A percentile compares a stretch with the other conserved stretches of the same genome.
Evolutionary conservation across 2,888 invertebrate species (phyloP).

Genomic region (Melinaea marsaeus): DNA sequence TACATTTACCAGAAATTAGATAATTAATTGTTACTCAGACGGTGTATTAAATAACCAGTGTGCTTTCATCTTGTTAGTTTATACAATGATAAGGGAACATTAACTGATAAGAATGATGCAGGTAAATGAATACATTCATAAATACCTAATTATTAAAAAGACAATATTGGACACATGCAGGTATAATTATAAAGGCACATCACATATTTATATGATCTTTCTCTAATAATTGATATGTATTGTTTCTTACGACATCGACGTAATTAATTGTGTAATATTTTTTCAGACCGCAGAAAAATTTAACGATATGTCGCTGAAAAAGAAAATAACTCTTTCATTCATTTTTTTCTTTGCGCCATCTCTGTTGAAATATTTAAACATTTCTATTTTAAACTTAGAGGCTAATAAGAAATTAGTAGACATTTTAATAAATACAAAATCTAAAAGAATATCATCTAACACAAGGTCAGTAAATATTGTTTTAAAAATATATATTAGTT

Average conservation of each 20-base stretch:
- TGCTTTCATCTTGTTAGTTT: constrained; percentile 24
- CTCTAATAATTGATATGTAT: constrained; percentile 37
- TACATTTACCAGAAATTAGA: neutral
- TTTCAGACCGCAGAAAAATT: constrained; percentile 66
- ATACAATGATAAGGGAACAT: neutral
- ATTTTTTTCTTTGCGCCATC: constrained; percentile 57
- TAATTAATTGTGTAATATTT: constrained; percentile 40
- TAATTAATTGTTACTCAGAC: neutral
- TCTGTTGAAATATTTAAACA: constrained; percentile 47
- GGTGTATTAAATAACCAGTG: neutral
- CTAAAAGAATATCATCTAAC: constrained; percentile 52
- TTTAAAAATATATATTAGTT: neutral
- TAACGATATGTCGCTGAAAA: constrained; percentile 53
- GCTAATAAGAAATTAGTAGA: constrained; percentile 54
- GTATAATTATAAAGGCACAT: constrained; percentile 28
- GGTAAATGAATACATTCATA: no score
- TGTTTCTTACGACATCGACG: constrained; percentile 57
- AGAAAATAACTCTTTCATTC: constrained; percentile 52
- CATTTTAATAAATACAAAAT: constrained; percentile 60
- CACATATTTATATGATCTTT: neutral
- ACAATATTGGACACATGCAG: neutral
- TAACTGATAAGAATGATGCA: constrained; percentile 40
- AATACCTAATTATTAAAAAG: no score
- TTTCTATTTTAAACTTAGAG: constrained; percentile 59
- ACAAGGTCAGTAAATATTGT: constrained; percentile 47